Conservation (phyloP, 1,140 invertebrate genomes). For the Procambarus virginalis region DNA sequence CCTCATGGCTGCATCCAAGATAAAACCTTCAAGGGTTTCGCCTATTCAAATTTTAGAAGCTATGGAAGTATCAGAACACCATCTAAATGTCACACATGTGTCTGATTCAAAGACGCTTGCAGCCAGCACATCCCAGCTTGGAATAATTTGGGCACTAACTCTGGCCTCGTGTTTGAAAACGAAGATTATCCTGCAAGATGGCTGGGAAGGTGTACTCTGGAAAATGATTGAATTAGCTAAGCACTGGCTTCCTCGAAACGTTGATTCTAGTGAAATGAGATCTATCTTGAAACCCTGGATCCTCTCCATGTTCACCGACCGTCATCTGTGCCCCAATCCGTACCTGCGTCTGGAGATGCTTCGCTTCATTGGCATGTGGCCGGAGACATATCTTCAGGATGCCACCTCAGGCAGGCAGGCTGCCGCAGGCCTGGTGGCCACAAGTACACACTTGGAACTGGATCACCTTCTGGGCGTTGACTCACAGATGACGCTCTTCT, state of each 20-base stretch:
- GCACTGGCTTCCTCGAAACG: neutral
- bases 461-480: neutral
- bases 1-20: too few relatives aligned
- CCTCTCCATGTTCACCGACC: neutral
- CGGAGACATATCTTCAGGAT: neutral
- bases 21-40: too few relatives aligned
- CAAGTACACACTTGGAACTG: neutral
- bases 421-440: neutral
- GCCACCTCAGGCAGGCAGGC: neutral
- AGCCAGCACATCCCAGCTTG: too few relatives aligned
- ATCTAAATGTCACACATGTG: too few relatives aligned
- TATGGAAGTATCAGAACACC: too few relatives aligned
- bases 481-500: neutral
- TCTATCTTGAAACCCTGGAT: neutral
- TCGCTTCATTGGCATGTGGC: neutral
- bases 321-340: neutral
- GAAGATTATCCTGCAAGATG: too few relatives aligned
- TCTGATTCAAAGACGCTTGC: too few relatives aligned
- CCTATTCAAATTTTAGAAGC: too few relatives aligned
- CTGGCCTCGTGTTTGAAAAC: too few relatives aligned
- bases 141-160: too few relatives aligned
- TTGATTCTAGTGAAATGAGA: neutral
- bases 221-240: neutral
- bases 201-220: neutral
- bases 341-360: slow-evolving; percentile 8